A percentile compares a stretch with the other conserved stretches of the same genome.
These are phyloP conservation scores for Pteropus rufus DNA, from an alignment of 2,797 vertebrate genomes.

Conservation along the genomic window DNA sequence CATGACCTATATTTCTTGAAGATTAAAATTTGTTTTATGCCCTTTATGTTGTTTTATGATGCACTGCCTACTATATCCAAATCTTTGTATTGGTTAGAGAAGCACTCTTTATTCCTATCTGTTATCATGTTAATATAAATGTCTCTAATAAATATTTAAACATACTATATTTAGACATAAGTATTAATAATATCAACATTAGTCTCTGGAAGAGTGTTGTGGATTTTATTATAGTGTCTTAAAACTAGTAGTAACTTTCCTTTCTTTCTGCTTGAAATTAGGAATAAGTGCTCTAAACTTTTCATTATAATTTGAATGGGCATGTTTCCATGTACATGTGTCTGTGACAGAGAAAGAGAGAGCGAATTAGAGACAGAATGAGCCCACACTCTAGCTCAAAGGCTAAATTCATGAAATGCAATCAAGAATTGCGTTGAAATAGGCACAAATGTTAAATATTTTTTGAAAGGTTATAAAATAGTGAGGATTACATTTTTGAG, in stretches of 20 bases:
- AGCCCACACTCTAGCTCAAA: not conserved
- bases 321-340: not conserved
- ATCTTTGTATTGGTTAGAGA: not conserved
- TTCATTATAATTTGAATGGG: not conserved
- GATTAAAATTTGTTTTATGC: not conserved
- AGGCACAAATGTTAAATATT: not conserved
- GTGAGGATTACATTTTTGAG: not conserved
- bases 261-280: not conserved
- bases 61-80: not conserved
- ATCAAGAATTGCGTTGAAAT: not conserved
- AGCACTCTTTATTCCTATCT: not conserved
- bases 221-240: not conserved
- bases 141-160: not conserved
- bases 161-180: not conserved
- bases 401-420: not conserved
- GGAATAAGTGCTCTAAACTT: not conserved
- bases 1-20: not conserved
- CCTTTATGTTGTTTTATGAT: not conserved
- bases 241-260: not conserved
- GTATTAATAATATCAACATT: not conserved
- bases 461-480: not conserved
- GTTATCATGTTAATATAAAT: not conserved
- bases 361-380: not conserved
- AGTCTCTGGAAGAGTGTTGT: not conserved
- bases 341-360: not conserved